phyloP scores from a whole-genome alignment of 2,888 invertebrate genomes.

The Cosmia pyralina region DNA sequence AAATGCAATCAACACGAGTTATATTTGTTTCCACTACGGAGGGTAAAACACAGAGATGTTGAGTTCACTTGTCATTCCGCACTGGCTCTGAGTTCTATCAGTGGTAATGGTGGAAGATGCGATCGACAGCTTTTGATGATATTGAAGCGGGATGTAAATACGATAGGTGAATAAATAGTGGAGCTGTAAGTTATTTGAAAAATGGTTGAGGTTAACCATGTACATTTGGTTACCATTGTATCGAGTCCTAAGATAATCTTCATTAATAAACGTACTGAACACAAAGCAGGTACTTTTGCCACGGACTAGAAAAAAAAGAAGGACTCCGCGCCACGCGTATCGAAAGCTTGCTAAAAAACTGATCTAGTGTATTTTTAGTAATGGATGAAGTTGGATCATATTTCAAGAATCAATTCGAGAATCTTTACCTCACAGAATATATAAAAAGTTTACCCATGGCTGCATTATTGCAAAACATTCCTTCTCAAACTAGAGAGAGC shows the following conservation, averaged over 20 bases:
- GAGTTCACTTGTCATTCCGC: conserved; percentile 44
- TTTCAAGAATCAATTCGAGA: neutral
- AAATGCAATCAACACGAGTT: conserved; percentile 31
- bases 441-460: too few species aligned
- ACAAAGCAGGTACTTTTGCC: neutral
- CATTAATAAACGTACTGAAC: neutral
- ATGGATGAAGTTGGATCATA: neutral
- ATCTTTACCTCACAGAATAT: neutral
- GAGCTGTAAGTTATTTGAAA: conserved; percentile 5
- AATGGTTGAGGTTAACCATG: conserved; percentile 10
- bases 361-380: too few species aligned
- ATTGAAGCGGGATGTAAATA: conserved; percentile 14
- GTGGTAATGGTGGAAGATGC: conserved; percentile 15
- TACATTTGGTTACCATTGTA: neutral
- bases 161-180: conserved; percentile 19
- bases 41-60: conserved; percentile 27
- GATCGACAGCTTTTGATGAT: conserved; percentile 38
- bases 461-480: neutral
- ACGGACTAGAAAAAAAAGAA: too few species aligned
- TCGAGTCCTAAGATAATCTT: neutral
- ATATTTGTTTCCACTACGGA: conserved; percentile 4
- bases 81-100: conserved; percentile 46
- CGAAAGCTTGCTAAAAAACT: neutral
- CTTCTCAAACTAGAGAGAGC: too few species aligned
- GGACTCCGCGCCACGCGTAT: too few species aligned